Percentiles rank a stretch among this genome's conserved stretches.
Conservation (phyloP, 2,888 invertebrate genomes). For the Saturnia japonica region DNA sequence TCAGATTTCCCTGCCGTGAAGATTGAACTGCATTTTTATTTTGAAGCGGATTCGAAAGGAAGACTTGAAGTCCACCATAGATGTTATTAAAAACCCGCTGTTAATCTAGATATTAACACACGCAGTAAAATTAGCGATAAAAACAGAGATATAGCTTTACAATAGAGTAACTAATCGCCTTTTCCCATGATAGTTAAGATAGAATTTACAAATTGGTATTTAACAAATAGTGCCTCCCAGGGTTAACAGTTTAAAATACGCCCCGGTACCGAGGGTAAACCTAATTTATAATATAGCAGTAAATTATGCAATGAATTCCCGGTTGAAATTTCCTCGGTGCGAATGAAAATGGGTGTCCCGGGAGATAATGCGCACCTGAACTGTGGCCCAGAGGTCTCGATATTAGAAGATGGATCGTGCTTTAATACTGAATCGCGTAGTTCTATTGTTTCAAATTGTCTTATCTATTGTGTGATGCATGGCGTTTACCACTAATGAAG, state of each 20-base stretch:
- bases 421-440: neutral
- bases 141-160: slow-evolving; percentile 35
- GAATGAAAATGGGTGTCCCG: slow-evolving; percentile 50
- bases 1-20: too few species aligned
- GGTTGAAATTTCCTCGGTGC: slow-evolving; percentile 50
- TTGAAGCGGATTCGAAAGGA: too few species aligned
- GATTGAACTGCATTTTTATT: too few species aligned
- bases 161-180: slow-evolving; percentile 41
- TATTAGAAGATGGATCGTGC: slow-evolving; percentile 9
- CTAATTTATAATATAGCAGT: slow-evolving; percentile 62
- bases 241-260: slow-evolving; percentile 56
- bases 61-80: too few species aligned
- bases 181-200: slow-evolving; percentile 44
- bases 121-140: slow-evolving; percentile 36
- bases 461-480: slow-evolving; percentile 1
- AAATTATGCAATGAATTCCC: slow-evolving; percentile 64
- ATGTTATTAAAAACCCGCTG: slow-evolving; percentile 27
- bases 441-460: slow-evolving; percentile 13
- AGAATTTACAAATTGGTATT: slow-evolving; percentile 54
- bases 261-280: slow-evolving; percentile 43
- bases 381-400: slow-evolving; percentile 26
- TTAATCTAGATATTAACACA: slow-evolving; percentile 30
- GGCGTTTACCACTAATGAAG: neutral
- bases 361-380: slow-evolving; percentile 49
- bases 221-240: slow-evolving; percentile 48